Percentiles rank a stretch among this genome's conserved stretches.
These are phyloP conservation scores for Coremacera marginata DNA, from an alignment of 2,888 invertebrate genomes.

Conservation along the genomic window DNA sequence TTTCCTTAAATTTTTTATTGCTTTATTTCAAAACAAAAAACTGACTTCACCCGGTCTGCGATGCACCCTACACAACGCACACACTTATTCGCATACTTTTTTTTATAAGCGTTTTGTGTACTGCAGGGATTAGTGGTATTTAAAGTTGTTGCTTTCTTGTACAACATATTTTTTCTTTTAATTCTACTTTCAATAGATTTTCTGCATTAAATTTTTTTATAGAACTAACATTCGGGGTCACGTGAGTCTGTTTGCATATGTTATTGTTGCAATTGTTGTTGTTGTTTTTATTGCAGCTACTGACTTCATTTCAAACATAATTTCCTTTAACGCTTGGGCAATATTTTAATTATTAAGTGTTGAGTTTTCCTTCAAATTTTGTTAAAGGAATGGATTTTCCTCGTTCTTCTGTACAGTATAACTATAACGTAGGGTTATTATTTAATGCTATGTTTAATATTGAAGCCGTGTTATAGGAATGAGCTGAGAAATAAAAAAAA, in stretches of 20 bases:
- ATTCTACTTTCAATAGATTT: background rate
- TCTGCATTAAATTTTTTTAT: background rate
- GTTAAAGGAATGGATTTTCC: background rate
- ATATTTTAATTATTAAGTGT: slow-evolving; percentile 27
- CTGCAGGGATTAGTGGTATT: slow-evolving; percentile 25
- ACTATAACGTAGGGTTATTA: background rate
- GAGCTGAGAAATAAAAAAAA: no score
- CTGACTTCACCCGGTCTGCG: background rate
- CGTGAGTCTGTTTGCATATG: slow-evolving; percentile 15
- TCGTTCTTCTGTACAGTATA: background rate
- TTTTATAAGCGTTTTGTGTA: slow-evolving; percentile 17
- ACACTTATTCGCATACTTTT: background rate
- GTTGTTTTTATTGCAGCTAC: background rate
- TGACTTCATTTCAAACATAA: background rate
- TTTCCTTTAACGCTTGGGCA: slow-evolving; percentile 29
- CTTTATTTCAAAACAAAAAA: no score
- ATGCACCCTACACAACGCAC: background rate
- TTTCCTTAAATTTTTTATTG: background rate
- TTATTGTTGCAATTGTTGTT: background rate
- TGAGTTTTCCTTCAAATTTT: background rate
- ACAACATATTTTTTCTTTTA: background rate
- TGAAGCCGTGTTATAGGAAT: no score
- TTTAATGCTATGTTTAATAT: no score
- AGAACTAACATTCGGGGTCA: slow-evolving; percentile 5
- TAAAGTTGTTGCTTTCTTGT: slow-evolving; percentile 10